These are phyloP conservation scores for Ormyrus labotus DNA, from an alignment of 2,888 invertebrate genomes.

Conservation along the genomic window DNA sequence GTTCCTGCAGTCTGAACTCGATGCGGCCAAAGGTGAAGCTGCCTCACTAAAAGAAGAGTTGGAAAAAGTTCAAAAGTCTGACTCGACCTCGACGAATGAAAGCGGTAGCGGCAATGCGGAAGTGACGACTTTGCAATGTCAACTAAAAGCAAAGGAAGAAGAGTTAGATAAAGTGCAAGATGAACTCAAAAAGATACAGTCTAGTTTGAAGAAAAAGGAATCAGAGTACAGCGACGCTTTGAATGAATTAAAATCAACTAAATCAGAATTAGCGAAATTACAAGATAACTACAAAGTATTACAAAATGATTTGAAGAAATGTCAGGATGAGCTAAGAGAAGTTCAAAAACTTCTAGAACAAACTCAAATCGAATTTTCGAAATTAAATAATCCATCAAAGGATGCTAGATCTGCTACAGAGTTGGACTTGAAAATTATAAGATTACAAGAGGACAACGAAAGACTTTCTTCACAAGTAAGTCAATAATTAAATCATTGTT, in stretches of 20 bases:
- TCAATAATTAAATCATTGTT: constrained; percentile 34
- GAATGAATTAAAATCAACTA: constrained; percentile 60
- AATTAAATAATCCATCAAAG: constrained; percentile 55
- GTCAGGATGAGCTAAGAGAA: constrained; percentile 60
- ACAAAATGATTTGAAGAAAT: constrained; percentile 60
- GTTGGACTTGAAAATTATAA: constrained; percentile 71
- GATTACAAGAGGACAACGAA: constrained; percentile 78
- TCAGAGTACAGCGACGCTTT: constrained; percentile 60
- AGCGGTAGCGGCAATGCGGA: constrained; percentile 20
- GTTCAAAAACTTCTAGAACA: constrained; percentile 62
- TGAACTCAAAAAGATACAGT: constrained; percentile 76
- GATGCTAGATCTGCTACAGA: constrained; percentile 56
- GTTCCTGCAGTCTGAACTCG: constrained; percentile 72
- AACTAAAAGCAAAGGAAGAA: constrained; percentile 63
- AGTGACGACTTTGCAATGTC: constrained; percentile 14
- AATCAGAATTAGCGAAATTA: constrained; percentile 59
- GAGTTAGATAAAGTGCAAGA: constrained; percentile 74
- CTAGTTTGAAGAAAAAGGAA: constrained; percentile 60
- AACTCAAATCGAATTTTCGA: constrained; percentile 62
- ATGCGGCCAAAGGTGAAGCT: constrained; percentile 67
- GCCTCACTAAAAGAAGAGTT: constrained; percentile 75
- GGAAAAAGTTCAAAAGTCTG: constrained; percentile 67
- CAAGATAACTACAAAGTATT: constrained; percentile 61
- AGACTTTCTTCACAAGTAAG: constrained; percentile 76
- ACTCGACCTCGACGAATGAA: constrained; percentile 59